phyloP scores from a whole-genome alignment of 2,888 invertebrate species.

The Mythimna ferrago region DNA sequence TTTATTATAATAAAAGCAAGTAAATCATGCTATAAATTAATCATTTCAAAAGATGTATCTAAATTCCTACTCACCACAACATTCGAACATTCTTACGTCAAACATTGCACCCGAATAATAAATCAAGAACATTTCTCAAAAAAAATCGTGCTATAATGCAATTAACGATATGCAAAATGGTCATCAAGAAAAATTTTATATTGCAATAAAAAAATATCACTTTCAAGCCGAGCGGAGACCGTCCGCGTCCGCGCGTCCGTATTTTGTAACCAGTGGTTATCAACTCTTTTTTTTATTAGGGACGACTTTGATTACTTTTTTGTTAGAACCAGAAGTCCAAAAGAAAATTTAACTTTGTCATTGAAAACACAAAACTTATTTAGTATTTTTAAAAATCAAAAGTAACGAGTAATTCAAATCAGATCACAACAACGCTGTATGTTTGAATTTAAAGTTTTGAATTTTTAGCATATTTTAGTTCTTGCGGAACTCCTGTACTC shows the following conservation, averaged over 20 bases:
- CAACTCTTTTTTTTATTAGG: not conserved
- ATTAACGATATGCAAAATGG: constrained; percentile 30
- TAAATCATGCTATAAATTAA: constrained; percentile 2
- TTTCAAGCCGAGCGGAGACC: constrained; percentile 63
- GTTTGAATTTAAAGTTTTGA: too few relatives aligned
- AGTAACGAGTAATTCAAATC: too few relatives aligned
- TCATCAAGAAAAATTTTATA: constrained; percentile 10
- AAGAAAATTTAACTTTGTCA: not conserved
- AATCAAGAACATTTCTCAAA: not conserved
- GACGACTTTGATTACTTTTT: not conserved
- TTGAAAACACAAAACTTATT: not conserved
- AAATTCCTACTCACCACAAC: not conserved
- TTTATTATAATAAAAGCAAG: not conserved
- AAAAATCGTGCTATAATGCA: constrained; percentile 30
- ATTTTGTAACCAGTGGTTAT: not conserved
- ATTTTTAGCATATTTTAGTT: too few relatives aligned
- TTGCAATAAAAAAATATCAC: constrained; percentile 73
- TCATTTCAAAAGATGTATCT: not conserved
- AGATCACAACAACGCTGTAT: too few relatives aligned
- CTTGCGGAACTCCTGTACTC: too few relatives aligned
- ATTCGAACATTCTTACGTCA: not conserved
- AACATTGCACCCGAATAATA: not conserved
- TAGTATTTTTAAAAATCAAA: too few relatives aligned
- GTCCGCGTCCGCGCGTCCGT: not conserved
- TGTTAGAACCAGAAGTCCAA: not conserved